Evolutionary conservation across 2,113 vertebrate species (phyloP).

Genomic region (Turdus rufiventris): DNA sequence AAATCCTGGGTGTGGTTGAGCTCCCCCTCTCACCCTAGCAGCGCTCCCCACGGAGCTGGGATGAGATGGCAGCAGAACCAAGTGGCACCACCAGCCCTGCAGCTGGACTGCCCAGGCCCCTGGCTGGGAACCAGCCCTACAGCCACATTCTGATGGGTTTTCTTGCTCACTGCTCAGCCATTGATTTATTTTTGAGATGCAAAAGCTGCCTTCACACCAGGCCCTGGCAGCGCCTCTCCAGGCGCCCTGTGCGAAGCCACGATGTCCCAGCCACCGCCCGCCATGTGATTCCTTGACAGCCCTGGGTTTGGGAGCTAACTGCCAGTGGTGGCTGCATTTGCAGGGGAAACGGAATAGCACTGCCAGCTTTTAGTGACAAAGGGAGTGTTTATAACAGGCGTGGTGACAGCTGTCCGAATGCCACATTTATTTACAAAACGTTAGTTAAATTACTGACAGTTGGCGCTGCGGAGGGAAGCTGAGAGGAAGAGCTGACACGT

Average conservation of each 20-base stretch:
- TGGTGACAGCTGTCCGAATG: slow-evolving; percentile 75
- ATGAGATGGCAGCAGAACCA: not conserved
- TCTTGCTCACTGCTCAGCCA: fast-evolving
- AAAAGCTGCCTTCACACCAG: not conserved
- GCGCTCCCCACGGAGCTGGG: not conserved
- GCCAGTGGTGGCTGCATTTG: slow-evolving; percentile 28
- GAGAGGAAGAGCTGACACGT: slow-evolving; percentile 64
- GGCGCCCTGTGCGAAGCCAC: not conserved
- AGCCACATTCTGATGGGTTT: not conserved
- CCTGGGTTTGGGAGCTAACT: slow-evolving; percentile 45
- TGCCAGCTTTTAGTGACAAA: slow-evolving; percentile 73
- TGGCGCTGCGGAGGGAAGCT: slow-evolving; percentile 59
- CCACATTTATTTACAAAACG: slow-evolving; percentile 78
- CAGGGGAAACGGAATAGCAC: slow-evolving; percentile 25
- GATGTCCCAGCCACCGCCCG: not conserved
- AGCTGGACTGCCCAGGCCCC: not conserved
- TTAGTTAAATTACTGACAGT: slow-evolving; percentile 78
- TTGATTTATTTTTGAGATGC: not conserved
- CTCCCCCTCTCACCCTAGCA: not conserved
- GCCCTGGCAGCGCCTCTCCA: not conserved
- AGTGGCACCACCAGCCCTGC: not conserved
- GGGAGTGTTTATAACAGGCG: slow-evolving; percentile 67
- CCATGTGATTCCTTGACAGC: slow-evolving; percentile 1
- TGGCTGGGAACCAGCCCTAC: not conserved
- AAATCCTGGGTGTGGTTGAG: not conserved